These are phyloP conservation scores for Heteromurus nitidus DNA, from an alignment of 2,888 invertebrate species.

Conservation along the genomic window DNA sequence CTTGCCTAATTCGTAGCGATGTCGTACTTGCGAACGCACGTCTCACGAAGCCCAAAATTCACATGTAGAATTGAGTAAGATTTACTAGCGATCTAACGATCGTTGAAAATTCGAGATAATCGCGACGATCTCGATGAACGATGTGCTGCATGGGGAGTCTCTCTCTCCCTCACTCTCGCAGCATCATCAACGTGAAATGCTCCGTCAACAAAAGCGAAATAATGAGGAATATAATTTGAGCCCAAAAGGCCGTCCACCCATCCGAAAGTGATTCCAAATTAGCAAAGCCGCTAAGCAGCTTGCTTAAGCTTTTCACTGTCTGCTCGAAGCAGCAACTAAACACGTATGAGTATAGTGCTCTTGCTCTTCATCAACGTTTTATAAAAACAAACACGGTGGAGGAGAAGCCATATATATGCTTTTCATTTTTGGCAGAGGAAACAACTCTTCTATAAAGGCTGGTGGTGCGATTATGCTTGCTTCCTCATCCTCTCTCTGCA, in stretches of 20 bases:
- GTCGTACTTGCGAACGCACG: no score
- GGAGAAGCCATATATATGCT: background rate
- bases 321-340: no score
- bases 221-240: constrained; percentile 56
- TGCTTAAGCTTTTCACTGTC: constrained; percentile 17
- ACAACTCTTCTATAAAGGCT: background rate
- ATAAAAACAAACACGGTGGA: background rate
- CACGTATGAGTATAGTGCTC: no score
- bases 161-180: background rate
- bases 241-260: constrained; percentile 51
- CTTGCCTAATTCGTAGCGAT: no score
- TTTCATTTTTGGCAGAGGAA: background rate
- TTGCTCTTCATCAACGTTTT: background rate
- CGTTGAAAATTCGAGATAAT: no score
- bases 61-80: no score
- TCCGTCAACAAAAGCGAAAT: constrained; percentile 53
- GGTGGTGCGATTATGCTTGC: background rate
- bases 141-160: background rate
- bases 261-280: constrained; percentile 45
- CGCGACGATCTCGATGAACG: no score
- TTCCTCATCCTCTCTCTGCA: no score
- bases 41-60: no score
- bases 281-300: constrained; percentile 56
- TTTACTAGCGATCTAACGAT: no score
- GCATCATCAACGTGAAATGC: constrained; percentile 37